Evolutionary conservation across 1,140 invertebrate genomes (phyloP), one percentile per base, ranked within the genome.

Genomic region (Formica exsecta): DNA sequence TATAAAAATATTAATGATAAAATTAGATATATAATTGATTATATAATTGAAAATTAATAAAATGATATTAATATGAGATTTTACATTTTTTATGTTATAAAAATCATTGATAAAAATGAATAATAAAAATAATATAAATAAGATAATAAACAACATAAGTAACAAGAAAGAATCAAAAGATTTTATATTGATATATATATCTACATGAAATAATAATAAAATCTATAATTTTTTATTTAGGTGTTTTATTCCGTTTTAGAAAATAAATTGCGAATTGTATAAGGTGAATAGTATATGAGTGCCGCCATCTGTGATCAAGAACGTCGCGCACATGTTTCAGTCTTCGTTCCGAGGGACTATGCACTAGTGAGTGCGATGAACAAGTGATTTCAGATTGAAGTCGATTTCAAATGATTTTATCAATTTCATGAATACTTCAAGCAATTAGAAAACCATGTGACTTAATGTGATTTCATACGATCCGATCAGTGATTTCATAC

Each of bases 271-370:
- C n/a, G 3, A 64, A 76, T 11, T 74, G 32, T 41, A 32, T 76
- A 22, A 29, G 2, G 38, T 19, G 41, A 61, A 76, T 36, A 1
- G 48, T 61, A 48, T 68, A 66, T 25, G 57, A 79, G 91, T 93
- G 92, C 71, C 91, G 92, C 90, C 92, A 93, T 93, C 92, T 92
- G 85, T 91, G 83, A 66, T 54, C 84, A 88, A 76, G 89, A 86
- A 88, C 66, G 87, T 86, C 13, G 66, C 64, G 44, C 32, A 29
- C 25, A 29, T 36, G 19, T 57, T 59, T 83, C 62, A 84, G 44
- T 59, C 38, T 32, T 68, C 44, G 16, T 22, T 22, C 22, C 22
- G 22, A 22, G 22, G 22, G 22, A 0, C 22, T 22, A 22, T 22
- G 22, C 22, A 22, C 22, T 22, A 22, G 22, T 22, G 22, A 22